Base-by-base conservation (phyloP, 2,888 invertebrate genomes). In the Panopea generosa region DNA sequence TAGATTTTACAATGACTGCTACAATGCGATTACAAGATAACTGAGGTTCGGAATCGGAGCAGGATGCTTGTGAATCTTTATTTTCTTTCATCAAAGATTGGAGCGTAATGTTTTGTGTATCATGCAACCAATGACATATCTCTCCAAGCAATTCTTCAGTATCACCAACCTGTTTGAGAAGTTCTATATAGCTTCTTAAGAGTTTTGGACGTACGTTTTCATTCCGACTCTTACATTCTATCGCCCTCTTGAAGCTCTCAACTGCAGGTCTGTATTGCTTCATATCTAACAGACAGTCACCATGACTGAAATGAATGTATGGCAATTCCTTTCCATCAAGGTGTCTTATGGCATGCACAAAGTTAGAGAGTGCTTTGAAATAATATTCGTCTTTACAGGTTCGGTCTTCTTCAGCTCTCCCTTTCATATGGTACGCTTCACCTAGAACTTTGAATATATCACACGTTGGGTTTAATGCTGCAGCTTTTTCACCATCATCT, bases 221-320 rank as follows among this genome's bases (percentile, higher is more conserved):
- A 45, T 45, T 16, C 16, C 16, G 6, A 9, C 7, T 18, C 6
- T 16, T 16, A n/a, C 59, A 45, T 16, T 33, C 33, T 14, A 62
- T 40, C 2, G 62, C 62, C 6, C 52, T 9, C 22, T 62, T 62
- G 40, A 50, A 62, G 26, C 52, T 27, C n/a, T 62, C 62, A n/a
- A 62, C 38, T 20, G 52, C 62, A 0, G 62, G 62, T 3, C 52
- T 11, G 24, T 52, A 62, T 27, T 62, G 33, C 16, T 33, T 16
- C 50, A 52, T 50, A n/a, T 62, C 62, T n/a, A 38, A 38, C 9
- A 62, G 40, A 20, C 52, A 62, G n/a, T 62, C 6, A 26, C 62
- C 62, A 22, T 52, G 62, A 52, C 22, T 1, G 14, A 62, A 16
- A 27, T 62, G 62, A 16, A 62, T 33, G 11, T 50, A 62, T 11